Base-by-base conservation (phyloP, 1,140 invertebrate species). In the Sminthurides bifidus region DNA sequence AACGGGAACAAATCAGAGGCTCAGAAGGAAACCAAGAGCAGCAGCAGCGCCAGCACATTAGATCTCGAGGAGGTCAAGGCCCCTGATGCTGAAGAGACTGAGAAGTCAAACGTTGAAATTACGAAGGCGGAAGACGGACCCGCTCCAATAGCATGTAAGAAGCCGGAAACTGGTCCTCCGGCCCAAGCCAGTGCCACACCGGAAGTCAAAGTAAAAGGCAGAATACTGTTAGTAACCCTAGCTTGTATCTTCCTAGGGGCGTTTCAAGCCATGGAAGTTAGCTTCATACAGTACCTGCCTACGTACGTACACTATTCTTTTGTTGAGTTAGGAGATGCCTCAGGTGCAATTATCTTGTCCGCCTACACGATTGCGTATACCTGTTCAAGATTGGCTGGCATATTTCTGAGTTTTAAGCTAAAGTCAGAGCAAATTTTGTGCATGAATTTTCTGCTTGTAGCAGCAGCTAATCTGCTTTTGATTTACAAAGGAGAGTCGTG, bases 401-500 rank as follows among this genome's bases (percentile, higher is more conserved):
- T 56, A 27, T 5, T 56, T 41, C n/a, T 26, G 3, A 50, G 50
- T 50, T 51, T 51, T 6, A 50, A 51, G 30, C 10, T 56, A 4
- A 14, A 6, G 6, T 12, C 48, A 2, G 24, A 17, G 8, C 2
- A 12, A 23, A 56, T 56, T 27, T n/a, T 56, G 10, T 33, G 35
- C 21, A 24, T 8, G 6, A 55, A 49, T 55, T 15, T 55, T 2
- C n/a, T 23, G n/a, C 12, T 55, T 21, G 10, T 31, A 30, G 37
- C 30, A 17, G 55, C 27, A 50, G 51, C 41, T 41, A 29, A 30
- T 35, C 6, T 51, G 2, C 19, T 56, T 12, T 14, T 51, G 15
- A 17, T 17, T 4, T 41, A 29, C 21, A 31, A 33, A 12, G 33
- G 23, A 17, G 27, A 35, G 3, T 41, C 33, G 4, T 17, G 41